These are phyloP conservation scores for Lithobates pipiens DNA, from an alignment of 2,797 vertebrate genomes.

Conservation along the genomic window DNA sequence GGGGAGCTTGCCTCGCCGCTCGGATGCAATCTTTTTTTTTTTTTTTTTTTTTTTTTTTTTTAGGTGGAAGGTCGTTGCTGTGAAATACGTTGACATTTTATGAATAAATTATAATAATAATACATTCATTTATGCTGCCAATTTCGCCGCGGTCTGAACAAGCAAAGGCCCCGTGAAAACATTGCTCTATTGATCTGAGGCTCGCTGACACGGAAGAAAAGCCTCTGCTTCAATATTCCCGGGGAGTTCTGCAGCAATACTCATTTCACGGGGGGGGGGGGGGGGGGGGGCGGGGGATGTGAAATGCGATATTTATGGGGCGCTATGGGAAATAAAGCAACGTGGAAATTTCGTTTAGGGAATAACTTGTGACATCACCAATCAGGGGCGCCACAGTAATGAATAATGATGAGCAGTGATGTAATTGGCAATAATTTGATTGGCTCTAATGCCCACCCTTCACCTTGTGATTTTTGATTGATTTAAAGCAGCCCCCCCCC, in stretches of 20 bases:
- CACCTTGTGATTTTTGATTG: too few species aligned
- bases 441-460: too few species aligned
- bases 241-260: not conserved
- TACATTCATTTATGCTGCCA: not conserved
- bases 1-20: too few species aligned
- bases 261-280: too few species aligned
- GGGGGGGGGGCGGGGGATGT: not conserved
- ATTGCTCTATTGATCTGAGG: not conserved
- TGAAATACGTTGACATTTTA: not conserved
- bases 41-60: not conserved
- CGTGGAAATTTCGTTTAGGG: not conserved
- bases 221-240: not conserved
- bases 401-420: too few species aligned
- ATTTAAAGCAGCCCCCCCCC: too few species aligned
- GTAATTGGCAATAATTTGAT: too few species aligned
- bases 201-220: not conserved
- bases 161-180: not conserved
- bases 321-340: not conserved
- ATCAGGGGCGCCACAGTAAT: too few species aligned
- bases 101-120: not conserved
- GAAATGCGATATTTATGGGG: conserved; percentile 5
- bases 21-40: not conserved
- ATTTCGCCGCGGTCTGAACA: not conserved
- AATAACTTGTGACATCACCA: too few species aligned
- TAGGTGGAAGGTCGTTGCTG: not conserved